phyloP scores from a whole-genome alignment of 1,140 invertebrate species.

The Megathymus violae region DNA sequence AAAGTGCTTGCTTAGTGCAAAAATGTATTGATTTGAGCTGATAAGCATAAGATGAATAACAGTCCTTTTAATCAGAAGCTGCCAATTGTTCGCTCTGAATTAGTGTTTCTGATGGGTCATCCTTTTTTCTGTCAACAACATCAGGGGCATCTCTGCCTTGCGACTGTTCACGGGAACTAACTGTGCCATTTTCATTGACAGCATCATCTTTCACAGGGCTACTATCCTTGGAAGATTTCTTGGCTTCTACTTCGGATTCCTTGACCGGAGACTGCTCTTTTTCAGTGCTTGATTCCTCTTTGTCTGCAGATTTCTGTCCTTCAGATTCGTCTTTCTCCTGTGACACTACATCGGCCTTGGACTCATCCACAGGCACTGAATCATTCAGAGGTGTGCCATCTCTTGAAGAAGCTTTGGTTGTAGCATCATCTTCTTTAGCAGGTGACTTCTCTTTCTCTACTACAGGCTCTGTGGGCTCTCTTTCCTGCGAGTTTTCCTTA shows the following conservation, averaged over 20 bases:
- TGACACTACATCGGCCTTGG: constrained; percentile 2
- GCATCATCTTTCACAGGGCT: constrained; percentile 54
- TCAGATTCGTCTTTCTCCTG: constrained; percentile 39
- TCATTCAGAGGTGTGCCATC: constrained; percentile 24
- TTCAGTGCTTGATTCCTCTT: constrained; percentile 46
- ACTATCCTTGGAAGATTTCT: constrained; percentile 55
- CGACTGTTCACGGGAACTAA: constrained; percentile 70
- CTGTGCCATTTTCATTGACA: constrained; percentile 67
- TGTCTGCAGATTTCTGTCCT: constrained; percentile 60
- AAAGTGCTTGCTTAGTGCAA: constrained; percentile 78
- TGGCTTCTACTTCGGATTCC: constrained; percentile 47
- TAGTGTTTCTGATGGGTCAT: constrained; percentile 71
- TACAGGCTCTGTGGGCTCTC: constrained; percentile 39
- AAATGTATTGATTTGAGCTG: constrained; percentile 75
- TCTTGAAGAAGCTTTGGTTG: constrained; percentile 24
- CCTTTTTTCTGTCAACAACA: constrained; percentile 57
- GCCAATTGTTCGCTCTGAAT: constrained; percentile 74
- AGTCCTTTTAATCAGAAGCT: constrained; percentile 65
- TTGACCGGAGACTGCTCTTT: constrained; percentile 45
- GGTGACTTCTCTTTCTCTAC: constrained; percentile 57
- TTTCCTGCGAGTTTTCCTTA: constrained; percentile 48
- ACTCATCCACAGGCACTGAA: constrained; percentile 40
- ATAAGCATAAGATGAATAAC: constrained; percentile 56
- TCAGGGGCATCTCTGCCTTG: constrained; percentile 57
- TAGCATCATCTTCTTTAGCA: constrained; percentile 45